Evolutionary conservation across 2,888 invertebrate genomes (phyloP), one percentile per base, ranked within the genome.

Genomic region (Athalia circularis): DNA sequence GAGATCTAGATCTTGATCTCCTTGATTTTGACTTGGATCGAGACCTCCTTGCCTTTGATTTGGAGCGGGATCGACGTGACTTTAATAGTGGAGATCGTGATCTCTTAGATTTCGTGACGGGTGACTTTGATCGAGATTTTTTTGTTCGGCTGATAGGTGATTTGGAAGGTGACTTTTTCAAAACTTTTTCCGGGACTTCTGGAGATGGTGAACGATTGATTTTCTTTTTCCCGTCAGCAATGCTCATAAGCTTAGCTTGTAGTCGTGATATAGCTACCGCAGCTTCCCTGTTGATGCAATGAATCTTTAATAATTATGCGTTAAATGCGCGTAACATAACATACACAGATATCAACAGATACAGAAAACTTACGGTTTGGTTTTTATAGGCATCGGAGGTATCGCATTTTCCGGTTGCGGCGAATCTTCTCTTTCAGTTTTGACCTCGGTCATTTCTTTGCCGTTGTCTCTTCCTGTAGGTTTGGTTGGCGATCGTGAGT

Each of bases 181-280:
- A 9, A 54, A 57, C 4, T 1, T 86, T 85, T 15, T 85, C 80
- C 4, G 82, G 79, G 45, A 65, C 3, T 52, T 89, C 90, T 0
- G 86, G 83, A 0, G 89, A 87, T 5, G 89, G 88, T 3, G 90
- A 89, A 59, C 88, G 87, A 79, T 88, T 89, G 13, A 86, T 87
- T 61, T 90, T 90, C 80, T 90, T 90, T 57, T 90, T 92, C 29
- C 91, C 92, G 77, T 93, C 93, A 0, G 94, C 93, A 85, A 94
- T 91, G 79, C 93, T 93, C 91, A 94, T 91, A 80, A 94, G 88
- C 85, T 94, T 94, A 4, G 93, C 93, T 87, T 94, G 94, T 5
- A 93, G 90, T 83, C 93, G 92, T 5, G 93, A 93, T 77, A 93
- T 92, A 1, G 92, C 90, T n/a, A 91, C 92, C 5, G 90, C 89